Evolutionary conservation across 2,113 vertebrate species (phyloP), one percentile per base, ranked within the genome.

Genomic region (Brachionichthys hirsutus): DNA sequence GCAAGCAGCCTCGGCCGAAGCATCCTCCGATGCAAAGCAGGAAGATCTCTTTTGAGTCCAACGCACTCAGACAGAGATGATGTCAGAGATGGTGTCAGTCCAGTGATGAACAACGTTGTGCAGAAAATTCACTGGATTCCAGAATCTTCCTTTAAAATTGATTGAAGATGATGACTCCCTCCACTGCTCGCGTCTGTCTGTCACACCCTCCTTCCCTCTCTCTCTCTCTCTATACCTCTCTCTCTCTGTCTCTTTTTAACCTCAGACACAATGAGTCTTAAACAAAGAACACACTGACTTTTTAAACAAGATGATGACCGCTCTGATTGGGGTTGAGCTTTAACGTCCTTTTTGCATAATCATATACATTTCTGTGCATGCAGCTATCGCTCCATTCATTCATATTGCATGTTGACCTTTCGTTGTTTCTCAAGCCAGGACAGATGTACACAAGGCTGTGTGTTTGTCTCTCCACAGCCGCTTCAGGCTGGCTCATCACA

Each of bases 401-500:
- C 12, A 30, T 30, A 30, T 30, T 30, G 24, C 8, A 30, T 48
- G 14, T 41, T 46, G 4, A 56, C 52, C 56, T 44, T 44, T 40
- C 9, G 40, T 50, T 40, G 18, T 65, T 24, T 68, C 6, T 61
- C 43, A 62, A 59, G 43, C 51, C 65, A 51, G 45, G 54, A 70
- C 45, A 6, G 62, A 73, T 62, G 36, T 24, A 58, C 57, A 51
- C 11, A 42, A 59, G 49, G 62, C 38, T 17, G 46, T 41, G 14
- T 75, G 61, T 79, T 67, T 76, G 68, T 75, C 77, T 86, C 70
- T 60, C 54, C 67, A 48, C 38, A 62, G 75, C 54, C 56, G 12
- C 65, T 22, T 73, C 73, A 57, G 76, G 78, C 83, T 83, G 56
- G 78, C 78, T 89, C 86, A 86, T 89, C 76, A 78, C 71, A 80